Percentiles rank a stretch among this genome's conserved stretches.
Conservation (phyloP, 2,113 vertebrate genomes). For the Columbina picui region DNA sequence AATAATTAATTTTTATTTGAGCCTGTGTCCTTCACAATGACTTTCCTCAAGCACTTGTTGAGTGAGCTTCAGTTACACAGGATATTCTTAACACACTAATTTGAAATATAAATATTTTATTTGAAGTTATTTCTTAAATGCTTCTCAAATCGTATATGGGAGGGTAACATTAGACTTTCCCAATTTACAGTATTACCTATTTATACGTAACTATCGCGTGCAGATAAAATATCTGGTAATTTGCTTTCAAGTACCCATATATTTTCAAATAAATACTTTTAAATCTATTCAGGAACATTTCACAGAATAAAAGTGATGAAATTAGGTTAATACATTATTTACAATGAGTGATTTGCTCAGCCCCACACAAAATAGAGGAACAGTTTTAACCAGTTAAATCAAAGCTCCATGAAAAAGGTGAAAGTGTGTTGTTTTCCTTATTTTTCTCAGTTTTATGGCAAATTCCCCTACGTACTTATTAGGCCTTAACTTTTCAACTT, state of each 20-base stretch:
- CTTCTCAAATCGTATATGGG: not conserved
- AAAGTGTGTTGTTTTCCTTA: not conserved
- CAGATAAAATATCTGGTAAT: not conserved
- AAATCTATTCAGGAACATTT: not conserved
- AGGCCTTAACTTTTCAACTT: not conserved
- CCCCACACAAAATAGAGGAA: not conserved
- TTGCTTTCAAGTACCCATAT: not conserved
- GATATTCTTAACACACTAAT: not conserved
- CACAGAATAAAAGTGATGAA: not conserved
- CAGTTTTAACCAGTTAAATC: not conserved
- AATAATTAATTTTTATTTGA: not conserved
- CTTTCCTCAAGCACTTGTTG: not conserved
- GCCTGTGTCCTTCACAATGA: not conserved
- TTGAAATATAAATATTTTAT: not conserved
- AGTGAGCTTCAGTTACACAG: not conserved
- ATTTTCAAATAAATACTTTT: not conserved
- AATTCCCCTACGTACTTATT: not conserved
- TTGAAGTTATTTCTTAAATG: not conserved
- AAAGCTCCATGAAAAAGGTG: not conserved
- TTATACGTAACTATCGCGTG: not conserved
- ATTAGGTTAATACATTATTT: conserved; percentile 43
- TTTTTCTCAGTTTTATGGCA: not conserved
- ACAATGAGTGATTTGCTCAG: conserved; percentile 17
- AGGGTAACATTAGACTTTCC: not conserved
- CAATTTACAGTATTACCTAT: not conserved